phyloP scores from a whole-genome alignment of 1,140 invertebrate species.

The Tetramorium simillimum region DNA sequence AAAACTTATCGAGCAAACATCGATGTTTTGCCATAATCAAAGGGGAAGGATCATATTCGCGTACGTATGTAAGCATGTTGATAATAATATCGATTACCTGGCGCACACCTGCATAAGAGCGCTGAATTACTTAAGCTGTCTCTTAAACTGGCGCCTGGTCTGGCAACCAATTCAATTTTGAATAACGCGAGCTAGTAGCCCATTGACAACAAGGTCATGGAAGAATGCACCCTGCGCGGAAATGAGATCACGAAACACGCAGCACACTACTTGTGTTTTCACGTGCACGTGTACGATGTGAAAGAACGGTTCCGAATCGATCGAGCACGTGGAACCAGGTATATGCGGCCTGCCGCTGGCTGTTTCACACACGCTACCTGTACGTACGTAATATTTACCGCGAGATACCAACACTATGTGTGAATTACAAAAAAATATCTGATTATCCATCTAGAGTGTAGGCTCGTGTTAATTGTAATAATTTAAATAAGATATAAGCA shows the following conservation, averaged over 20 bases:
- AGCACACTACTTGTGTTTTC: conserved; percentile 7
- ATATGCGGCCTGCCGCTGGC: neutral
- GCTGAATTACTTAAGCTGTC: conserved; percentile 63
- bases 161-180: conserved; percentile 9
- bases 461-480: neutral
- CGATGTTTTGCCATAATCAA: neutral
- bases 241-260: conserved; percentile 37
- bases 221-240: conserved; percentile 23
- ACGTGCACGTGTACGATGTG: conserved; percentile 40
- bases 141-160: conserved; percentile 37
- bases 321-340: conserved; percentile 54
- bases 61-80: conserved; percentile 25
- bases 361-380: conserved; percentile 11
- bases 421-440: neutral
- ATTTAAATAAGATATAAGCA: neutral
- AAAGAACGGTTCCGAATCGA: conserved; percentile 43
- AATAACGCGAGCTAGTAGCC: neutral
- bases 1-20: neutral
- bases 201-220: conserved; percentile 36
- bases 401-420: neutral
- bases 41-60: neutral
- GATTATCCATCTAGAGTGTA: too few species aligned
- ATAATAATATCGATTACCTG: conserved; percentile 79
- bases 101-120: conserved; percentile 65
- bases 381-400: conserved; percentile 20